These are phyloP conservation scores for Machimus atricapillus DNA, from an alignment of 2,888 invertebrate species.

Conservation along the genomic window DNA sequence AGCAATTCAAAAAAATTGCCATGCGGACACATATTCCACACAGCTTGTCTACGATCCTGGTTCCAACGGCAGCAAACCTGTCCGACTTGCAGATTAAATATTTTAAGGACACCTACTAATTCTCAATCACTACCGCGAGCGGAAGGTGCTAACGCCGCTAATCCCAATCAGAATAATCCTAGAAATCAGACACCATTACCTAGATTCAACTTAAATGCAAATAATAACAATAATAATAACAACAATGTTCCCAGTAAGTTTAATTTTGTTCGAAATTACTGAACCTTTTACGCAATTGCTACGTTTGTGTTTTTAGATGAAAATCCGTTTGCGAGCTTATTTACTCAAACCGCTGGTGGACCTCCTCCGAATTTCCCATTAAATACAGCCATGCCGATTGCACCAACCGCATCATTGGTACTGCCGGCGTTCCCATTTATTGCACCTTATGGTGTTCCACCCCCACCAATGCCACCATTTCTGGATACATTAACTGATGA, in stretches of 20 bases:
- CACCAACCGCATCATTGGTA: constrained; percentile 61
- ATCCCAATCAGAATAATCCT: background rate
- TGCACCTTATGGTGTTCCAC: constrained; percentile 65
- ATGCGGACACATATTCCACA: constrained; percentile 99
- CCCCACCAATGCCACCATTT: constrained; percentile 79
- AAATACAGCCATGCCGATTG: constrained; percentile 52
- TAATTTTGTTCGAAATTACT: background rate
- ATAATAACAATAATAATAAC: constrained; percentile 15
- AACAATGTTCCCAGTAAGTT: constrained; percentile 44
- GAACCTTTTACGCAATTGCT: background rate
- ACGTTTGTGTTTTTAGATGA: constrained; percentile 40
- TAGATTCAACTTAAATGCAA: constrained; percentile 27
- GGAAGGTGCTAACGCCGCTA: constrained; percentile 52
- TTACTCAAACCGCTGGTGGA: constrained; percentile 47
- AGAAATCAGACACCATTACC: constrained; percentile 1
- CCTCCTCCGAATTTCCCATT: constrained; percentile 34
- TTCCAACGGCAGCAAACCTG: constrained; percentile 99
- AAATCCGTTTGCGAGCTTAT: constrained; percentile 50
- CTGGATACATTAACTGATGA: constrained; percentile 79
- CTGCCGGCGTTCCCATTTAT: constrained; percentile 68
- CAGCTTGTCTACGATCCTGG: constrained; percentile 96
- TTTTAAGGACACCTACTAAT: constrained; percentile 64
- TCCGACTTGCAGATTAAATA: constrained; percentile 96
- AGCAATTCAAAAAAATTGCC: constrained; percentile 92
- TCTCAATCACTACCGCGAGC: constrained; percentile 58